Conservation (phyloP, 1,140 invertebrate genomes). For the Neodiprion virginianus region DNA sequence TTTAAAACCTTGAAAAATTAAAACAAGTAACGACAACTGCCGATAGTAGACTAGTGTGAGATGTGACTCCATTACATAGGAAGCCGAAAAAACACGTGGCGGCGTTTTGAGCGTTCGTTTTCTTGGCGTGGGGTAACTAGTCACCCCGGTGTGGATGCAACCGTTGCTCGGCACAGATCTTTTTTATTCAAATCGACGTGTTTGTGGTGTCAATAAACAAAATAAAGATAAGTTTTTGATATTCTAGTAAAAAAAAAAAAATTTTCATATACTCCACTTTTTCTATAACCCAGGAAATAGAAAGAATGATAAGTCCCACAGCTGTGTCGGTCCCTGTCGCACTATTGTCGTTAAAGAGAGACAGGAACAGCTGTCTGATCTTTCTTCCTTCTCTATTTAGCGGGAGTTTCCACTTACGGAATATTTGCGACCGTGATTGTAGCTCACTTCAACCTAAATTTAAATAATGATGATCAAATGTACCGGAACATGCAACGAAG, state of each 20-base stretch:
- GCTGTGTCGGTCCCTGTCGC: too few relatives aligned
- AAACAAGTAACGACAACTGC: conserved; percentile 1
- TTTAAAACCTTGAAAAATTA: neutral
- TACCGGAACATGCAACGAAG: too few relatives aligned
- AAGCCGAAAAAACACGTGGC: neutral
- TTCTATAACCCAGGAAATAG: too few relatives aligned
- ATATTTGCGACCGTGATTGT: too few relatives aligned
- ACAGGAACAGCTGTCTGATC: too few relatives aligned
- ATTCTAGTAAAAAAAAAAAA: conserved; percentile 2
- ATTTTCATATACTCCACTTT: too few relatives aligned
- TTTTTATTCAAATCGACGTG: neutral
- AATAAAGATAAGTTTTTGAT: conserved; percentile 5
- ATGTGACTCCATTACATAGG: conserved; percentile 7
- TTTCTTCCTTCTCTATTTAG: too few relatives aligned
- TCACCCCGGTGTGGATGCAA: conserved; percentile 3
- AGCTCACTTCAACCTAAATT: too few relatives aligned
- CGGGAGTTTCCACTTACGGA: too few relatives aligned
- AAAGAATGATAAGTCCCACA: too few relatives aligned
- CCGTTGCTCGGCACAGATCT: conserved; percentile 1
- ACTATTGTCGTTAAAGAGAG: too few relatives aligned
- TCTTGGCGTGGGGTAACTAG: conserved; percentile 6
- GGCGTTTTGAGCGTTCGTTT: conserved; percentile 7
- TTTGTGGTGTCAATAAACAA: conserved; percentile 5
- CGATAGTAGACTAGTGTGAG: conserved; percentile 4
- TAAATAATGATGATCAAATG: too few relatives aligned